Evolutionary conservation across 2,888 invertebrate species (phyloP).

Genomic region (Mesodorylaimus sp.): DNA sequence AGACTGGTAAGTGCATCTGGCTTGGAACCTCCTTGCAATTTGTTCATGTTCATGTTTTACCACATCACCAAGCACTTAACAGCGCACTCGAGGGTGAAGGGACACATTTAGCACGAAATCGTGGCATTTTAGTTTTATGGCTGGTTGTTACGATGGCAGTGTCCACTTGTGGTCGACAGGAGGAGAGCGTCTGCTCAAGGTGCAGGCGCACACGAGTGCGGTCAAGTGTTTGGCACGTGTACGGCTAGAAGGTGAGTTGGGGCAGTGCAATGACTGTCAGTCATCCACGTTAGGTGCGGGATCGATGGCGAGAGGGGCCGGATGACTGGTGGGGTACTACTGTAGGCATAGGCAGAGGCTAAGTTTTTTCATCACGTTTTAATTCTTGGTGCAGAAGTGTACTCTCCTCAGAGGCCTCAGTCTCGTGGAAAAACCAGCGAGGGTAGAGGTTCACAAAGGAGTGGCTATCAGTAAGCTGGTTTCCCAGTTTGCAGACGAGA

Average conservation of each 20-base stretch:
- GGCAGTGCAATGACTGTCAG: not conserved
- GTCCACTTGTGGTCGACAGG: constrained; percentile 16
- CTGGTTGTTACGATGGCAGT: constrained; percentile 8
- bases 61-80: not conserved
- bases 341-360: too few relatives aligned
- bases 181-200: not conserved
- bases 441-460: too few relatives aligned
- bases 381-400: too few relatives aligned
- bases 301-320: not conserved
- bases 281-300: too few relatives aligned
- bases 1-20: constrained; percentile 16
- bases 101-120: too few relatives aligned
- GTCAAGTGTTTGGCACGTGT: constrained; percentile 8
- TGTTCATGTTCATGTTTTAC: not conserved
- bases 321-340: not conserved
- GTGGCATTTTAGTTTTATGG: not conserved
- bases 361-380: too few relatives aligned
- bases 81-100: not conserved
- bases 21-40: not conserved
- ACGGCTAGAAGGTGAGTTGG: not conserved
- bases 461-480: too few relatives aligned
- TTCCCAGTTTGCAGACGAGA: too few relatives aligned
- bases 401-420: too few relatives aligned
- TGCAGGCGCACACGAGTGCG: constrained; percentile 1
- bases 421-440: too few relatives aligned